These are phyloP conservation scores for Drosophila multiciliata DNA, from an alignment of 2,888 invertebrate genomes.

Conservation along the genomic window DNA sequence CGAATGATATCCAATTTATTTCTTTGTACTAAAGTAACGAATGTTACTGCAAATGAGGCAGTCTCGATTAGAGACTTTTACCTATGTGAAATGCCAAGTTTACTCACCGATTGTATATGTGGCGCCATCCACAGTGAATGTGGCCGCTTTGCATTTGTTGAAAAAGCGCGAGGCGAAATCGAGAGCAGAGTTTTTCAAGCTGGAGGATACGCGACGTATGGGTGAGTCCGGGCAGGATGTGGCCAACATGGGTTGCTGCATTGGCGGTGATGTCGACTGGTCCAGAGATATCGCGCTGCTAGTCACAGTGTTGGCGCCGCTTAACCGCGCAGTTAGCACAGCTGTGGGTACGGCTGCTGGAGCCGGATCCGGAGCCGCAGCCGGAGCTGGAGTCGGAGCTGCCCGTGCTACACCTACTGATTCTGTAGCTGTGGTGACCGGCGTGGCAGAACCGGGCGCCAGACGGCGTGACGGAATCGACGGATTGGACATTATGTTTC, in stretches of 20 bases:
- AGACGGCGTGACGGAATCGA: conserved; percentile 66
- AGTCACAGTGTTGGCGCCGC: conserved; percentile 52
- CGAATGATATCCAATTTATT: not conserved
- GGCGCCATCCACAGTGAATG: conserved; percentile 94
- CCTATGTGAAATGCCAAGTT: not conserved
- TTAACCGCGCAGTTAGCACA: conserved; percentile 65
- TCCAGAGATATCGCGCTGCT: conserved; percentile 52
- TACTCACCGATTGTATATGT: conserved; percentile 92
- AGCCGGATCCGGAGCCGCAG: conserved; percentile 1
- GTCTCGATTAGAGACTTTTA: not conserved
- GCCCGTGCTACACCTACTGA: conserved; percentile 4
- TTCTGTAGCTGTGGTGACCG: conserved; percentile 43
- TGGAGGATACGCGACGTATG: conserved; percentile 83
- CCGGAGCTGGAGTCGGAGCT: not conserved
- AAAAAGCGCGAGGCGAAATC: conserved; percentile 87
- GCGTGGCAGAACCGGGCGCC: conserved; percentile 78
- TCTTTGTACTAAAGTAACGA: not conserved
- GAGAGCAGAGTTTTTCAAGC: conserved; percentile 82
- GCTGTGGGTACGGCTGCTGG: conserved; percentile 48
- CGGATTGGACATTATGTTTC: conserved; percentile 73
- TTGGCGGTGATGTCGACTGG: conserved; percentile 25
- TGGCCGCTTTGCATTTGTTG: conserved; percentile 94
- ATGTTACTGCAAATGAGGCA: not conserved
- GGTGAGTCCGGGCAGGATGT: conserved; percentile 83
- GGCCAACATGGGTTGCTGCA: conserved; percentile 38